Conservation (phyloP, 2,113 vertebrate species). For the Hassar affinis region DNA sequence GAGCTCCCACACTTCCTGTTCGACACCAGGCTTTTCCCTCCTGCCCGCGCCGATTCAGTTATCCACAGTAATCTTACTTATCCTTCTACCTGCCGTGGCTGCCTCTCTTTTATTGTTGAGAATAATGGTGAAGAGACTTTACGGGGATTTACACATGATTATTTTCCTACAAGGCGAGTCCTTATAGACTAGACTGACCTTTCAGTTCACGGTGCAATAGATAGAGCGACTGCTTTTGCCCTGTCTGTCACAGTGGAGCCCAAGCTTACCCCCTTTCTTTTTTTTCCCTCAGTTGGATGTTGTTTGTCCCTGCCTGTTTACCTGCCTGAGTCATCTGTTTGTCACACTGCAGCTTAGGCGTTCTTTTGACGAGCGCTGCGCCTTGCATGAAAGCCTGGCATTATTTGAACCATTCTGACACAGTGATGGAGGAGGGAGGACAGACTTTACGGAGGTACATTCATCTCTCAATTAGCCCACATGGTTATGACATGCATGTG, state of each 20-base stretch:
- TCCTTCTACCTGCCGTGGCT: constrained; percentile 40
- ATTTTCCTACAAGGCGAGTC: constrained; percentile 43
- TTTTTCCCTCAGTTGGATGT: constrained; percentile 34
- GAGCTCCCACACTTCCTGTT: constrained; percentile 45
- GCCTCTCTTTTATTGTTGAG: constrained; percentile 46
- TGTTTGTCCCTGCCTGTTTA: constrained; percentile 52
- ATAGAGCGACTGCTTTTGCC: constrained; percentile 23
- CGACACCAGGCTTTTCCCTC: constrained; percentile 40
- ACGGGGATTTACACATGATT: constrained; percentile 53
- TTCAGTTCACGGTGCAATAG: constrained; percentile 41
- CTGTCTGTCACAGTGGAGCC: constrained; percentile 16
- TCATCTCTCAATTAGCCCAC: constrained; percentile 18
- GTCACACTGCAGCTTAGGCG: constrained; percentile 46
- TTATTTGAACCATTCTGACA: constrained; percentile 44
- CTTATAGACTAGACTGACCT: constrained; percentile 44
- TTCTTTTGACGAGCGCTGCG: constrained; percentile 43
- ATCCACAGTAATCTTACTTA: constrained; percentile 45
- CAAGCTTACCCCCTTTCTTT: not conserved
- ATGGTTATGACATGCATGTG: constrained; percentile 25
- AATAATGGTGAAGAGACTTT: constrained; percentile 45
- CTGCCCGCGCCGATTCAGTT: constrained; percentile 42
- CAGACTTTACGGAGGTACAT: constrained; percentile 25
- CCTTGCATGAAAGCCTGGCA: constrained; percentile 50
- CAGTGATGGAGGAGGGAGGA: constrained; percentile 32
- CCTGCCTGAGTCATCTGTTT: constrained; percentile 54